Conservation (phyloP, 2,888 invertebrate species). For the Vanessa cardui region DNA sequence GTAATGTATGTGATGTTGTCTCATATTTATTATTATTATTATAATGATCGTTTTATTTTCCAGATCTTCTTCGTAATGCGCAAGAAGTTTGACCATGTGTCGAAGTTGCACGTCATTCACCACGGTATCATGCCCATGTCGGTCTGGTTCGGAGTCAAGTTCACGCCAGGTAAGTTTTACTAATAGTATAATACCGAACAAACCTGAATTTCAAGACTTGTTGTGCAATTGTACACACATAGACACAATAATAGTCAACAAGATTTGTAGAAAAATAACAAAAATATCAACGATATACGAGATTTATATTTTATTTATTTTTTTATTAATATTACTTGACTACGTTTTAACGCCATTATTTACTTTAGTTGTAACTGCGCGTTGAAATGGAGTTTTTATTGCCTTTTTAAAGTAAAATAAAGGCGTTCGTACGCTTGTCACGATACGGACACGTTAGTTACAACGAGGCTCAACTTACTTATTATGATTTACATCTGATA, state of each 20-base stretch:
- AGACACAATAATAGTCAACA: background rate
- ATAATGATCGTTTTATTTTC: conserved; percentile 42
- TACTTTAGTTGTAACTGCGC: conserved; percentile 9
- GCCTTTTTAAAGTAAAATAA: conserved; percentile 23
- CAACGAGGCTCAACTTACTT: conserved; percentile 17
- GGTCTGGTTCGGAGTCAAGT: conserved; percentile 95
- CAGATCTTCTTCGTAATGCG: conserved; percentile 95
- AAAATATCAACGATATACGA: background rate
- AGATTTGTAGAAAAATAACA: background rate
- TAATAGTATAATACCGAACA: background rate
- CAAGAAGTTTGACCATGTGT: conserved; percentile 95
- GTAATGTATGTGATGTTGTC: too few relatives aligned
- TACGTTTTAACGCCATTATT: background rate
- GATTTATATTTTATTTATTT: background rate
- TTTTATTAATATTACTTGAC: background rate
- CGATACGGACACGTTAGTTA: conserved; percentile 24
- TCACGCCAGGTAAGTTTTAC: conserved; percentile 87
- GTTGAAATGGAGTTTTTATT: conserved; percentile 17
- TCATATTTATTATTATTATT: too few relatives aligned
- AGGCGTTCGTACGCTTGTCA: conserved; percentile 30
- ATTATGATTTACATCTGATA: conserved; percentile 33
- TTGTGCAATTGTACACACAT: background rate
- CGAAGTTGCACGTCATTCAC: conserved; percentile 96
- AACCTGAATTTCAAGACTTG: conserved; percentile 1
- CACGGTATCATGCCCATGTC: conserved; percentile 98